Conservation (phyloP, 2,797 vertebrate species). For the Triplophysa yarkandensis region DNA sequence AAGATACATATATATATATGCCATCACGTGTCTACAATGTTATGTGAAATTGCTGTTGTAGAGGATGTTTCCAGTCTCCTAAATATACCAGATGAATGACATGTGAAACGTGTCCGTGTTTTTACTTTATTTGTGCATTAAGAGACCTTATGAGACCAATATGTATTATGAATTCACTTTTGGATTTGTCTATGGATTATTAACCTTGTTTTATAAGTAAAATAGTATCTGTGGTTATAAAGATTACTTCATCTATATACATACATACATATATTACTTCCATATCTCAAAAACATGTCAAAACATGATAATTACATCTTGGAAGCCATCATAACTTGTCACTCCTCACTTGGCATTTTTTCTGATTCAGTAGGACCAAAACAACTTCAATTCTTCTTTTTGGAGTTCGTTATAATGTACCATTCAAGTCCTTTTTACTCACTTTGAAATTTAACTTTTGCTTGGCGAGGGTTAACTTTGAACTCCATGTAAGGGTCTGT, state of each 20-base stretch:
- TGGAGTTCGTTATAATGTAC: background rate
- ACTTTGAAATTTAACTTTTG: background rate
- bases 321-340: background rate
- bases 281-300: background rate
- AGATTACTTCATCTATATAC: background rate
- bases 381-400: background rate
- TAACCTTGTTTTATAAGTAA: background rate
- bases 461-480: background rate
- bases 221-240: background rate
- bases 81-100: conserved; percentile 57
- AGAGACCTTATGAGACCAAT: background rate
- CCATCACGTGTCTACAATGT: conserved; percentile 91
- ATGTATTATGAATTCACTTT: background rate
- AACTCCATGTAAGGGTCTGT: background rate
- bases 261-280: background rate
- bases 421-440: background rate
- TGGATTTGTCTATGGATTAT: background rate
- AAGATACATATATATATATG: conserved; percentile 83
- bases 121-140: conserved; percentile 7
- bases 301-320: background rate
- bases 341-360: background rate
- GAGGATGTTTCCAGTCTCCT: conserved; percentile 50
- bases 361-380: background rate
- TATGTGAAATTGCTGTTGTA: conserved; percentile 67
- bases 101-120: conserved; percentile 34